Evolutionary conservation across 1,140 invertebrate species (phyloP), one percentile per base, ranked within the genome.

Genomic region (Scylla paramamosain): DNA sequence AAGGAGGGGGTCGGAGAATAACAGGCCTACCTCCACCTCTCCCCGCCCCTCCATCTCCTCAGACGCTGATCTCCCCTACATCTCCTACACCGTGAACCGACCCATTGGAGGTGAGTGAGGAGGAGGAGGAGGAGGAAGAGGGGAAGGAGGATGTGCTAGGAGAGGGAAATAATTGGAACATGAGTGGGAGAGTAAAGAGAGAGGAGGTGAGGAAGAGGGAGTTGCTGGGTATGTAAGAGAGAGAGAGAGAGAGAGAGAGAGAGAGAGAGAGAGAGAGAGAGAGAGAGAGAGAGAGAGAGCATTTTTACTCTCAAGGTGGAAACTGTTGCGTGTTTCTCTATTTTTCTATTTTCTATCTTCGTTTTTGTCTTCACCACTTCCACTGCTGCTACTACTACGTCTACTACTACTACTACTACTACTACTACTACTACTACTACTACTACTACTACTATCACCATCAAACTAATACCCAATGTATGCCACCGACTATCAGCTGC

Each of bases 41-140:
- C 98, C 98, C 0, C 98, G 98, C 6, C 98, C 98, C 0, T 99
- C 98, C 96, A 98, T 99, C 48, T 99, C 98, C 96, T 98, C 98
- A 0, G 98, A 99, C 97, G 98, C 98, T 0, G 99, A 99, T 97
- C 97, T 99, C 94, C 99, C 99, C 0, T 99, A 99, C 96, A 99
- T 99, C 96, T 99, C 99, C 0, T 99, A 99, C 96, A 99, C 99
- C 0, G 98, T 99, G 0, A 99, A 99, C 97, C 97, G 98, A 96
- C 99, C 99, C 20, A 99, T 99, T 96, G 98, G 98, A 96, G 98
- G 96, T 96, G 20, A 93, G 93, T 45, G 25, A 25, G n/a, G 45
- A 77, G 29, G 59, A 77, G 59, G 90, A 92, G 90, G 29, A 52
- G 48, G 52, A 48, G 45, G n/a, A 39, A 86, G 28, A 86, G 31